Conservation (phyloP, 2,888 invertebrate species). For the Agriopis marginaria region DNA sequence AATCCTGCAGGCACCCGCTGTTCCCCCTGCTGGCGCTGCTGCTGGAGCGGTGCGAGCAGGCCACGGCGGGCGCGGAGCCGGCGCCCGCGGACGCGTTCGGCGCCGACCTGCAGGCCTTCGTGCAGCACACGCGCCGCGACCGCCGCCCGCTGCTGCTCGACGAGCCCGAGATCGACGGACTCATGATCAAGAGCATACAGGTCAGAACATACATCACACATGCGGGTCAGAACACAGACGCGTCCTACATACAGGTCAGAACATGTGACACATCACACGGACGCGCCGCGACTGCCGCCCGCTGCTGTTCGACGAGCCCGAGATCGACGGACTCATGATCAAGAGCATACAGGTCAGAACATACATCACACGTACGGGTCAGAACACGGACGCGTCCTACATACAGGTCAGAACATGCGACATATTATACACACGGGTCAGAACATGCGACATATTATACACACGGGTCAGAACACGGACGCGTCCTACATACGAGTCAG, state of each 20-base stretch:
- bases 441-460: not conserved
- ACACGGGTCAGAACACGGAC: too few species aligned
- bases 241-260: not conserved
- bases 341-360: constrained; percentile 79
- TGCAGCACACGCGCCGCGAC: constrained; percentile 95
- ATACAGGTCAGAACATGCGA: not conserved
- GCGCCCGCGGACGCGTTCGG: constrained; percentile 94
- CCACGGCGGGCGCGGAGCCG: constrained; percentile 96
- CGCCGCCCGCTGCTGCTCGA: constrained; percentile 94
- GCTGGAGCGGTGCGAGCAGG: constrained; percentile 98
- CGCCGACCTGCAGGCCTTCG: constrained; percentile 95
- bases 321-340: constrained; percentile 94
- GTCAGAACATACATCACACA: constrained; percentile 44
- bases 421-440: not conserved
- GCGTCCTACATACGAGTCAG: not conserved
- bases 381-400: too few species aligned
- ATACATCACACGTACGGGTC: not conserved
- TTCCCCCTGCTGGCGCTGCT: constrained; percentile 96
- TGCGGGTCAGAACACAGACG: not conserved
- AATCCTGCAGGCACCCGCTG: constrained; percentile 95
- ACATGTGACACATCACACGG: not conserved
- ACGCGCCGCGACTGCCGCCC: constrained; percentile 94
- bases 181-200: constrained; percentile 87
- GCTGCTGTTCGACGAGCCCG: constrained; percentile 95
- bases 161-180: constrained; percentile 97